Percentiles rank a stretch among this genome's conserved stretches.
phyloP scores from a whole-genome alignment of 2,888 invertebrate genomes.

The Agrilus cyanescens region DNA sequence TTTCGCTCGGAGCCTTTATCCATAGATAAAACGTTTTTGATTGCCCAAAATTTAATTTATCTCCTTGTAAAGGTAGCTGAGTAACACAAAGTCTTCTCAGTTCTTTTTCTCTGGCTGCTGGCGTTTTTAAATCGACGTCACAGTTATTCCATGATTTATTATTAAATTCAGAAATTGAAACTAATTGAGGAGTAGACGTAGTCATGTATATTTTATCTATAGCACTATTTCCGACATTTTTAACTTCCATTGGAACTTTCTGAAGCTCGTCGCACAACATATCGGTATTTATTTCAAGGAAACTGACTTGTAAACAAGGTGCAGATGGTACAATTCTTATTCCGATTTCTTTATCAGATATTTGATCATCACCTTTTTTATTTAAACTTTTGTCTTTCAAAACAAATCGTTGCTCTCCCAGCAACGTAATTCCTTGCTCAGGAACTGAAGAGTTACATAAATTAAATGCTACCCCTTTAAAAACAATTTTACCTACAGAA shows the following conservation, averaged over 20 bases:
- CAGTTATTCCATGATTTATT: conserved; percentile 7
- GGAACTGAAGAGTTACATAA: conserved; percentile 24
- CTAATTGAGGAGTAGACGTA: conserved; percentile 56
- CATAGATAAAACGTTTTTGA: conserved; percentile 46
- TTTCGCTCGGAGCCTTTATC: conserved; percentile 55
- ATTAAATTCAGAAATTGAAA: conserved; percentile 28
- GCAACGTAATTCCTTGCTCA: conserved; percentile 37
- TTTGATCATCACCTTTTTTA: conserved; percentile 29
- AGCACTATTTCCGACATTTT: conserved; percentile 55
- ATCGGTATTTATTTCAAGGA: conserved; percentile 34
- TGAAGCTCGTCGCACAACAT: conserved; percentile 66
- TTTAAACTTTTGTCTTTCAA: conserved; percentile 47
- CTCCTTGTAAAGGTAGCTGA: conserved; percentile 32
- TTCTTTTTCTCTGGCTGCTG: conserved; percentile 27
- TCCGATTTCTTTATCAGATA: conserved; percentile 46
- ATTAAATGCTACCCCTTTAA: conserved; percentile 52
- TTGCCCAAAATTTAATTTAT: conserved; percentile 42
- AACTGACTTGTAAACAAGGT: conserved; percentile 65
- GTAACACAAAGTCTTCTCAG: conserved; percentile 36
- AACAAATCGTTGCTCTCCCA: conserved; percentile 46
- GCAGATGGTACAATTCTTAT: conserved; percentile 67
- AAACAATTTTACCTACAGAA: conserved; percentile 56
- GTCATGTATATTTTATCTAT: conserved; percentile 52
- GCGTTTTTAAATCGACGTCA: conserved; percentile 21
- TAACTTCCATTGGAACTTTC: conserved; percentile 52